Evolutionary conservation across 1,140 invertebrate species (phyloP).

Genomic region (Agrypnia vestita): DNA sequence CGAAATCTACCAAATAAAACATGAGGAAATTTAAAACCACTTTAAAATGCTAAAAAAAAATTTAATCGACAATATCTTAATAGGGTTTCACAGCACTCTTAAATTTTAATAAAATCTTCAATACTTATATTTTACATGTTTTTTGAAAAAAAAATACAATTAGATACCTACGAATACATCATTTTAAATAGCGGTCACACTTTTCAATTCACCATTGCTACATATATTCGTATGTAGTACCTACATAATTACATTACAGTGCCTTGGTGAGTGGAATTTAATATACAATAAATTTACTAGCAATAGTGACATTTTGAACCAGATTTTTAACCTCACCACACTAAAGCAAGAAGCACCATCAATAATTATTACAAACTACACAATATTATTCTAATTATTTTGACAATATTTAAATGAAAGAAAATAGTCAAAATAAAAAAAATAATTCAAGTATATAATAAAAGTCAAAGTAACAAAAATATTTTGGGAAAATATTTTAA

Average conservation of each 20-base stretch:
- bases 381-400: conserved; percentile 19
- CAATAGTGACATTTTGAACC: background rate
- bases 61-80: too few relatives aligned
- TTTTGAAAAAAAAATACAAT: background rate
- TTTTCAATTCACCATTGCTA: background rate
- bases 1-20: too few relatives aligned
- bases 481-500: background rate
- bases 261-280: background rate
- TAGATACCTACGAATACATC: background rate
- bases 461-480: background rate
- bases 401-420: background rate
- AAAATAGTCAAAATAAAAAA: background rate
- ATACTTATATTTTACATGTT: background rate
- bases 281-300: background rate
- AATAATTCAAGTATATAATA: background rate
- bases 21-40: too few relatives aligned
- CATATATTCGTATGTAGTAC: background rate
- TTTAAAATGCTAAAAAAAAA: too few relatives aligned
- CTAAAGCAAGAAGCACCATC: conserved; percentile 37
- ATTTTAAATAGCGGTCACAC: background rate
- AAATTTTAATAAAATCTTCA: too few relatives aligned
- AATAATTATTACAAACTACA: conserved; percentile 10
- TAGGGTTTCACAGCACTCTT: too few relatives aligned
- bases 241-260: background rate
- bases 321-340: background rate